Conservation (phyloP, 2,797 vertebrate species). For the Danio albolineatus region DNA sequence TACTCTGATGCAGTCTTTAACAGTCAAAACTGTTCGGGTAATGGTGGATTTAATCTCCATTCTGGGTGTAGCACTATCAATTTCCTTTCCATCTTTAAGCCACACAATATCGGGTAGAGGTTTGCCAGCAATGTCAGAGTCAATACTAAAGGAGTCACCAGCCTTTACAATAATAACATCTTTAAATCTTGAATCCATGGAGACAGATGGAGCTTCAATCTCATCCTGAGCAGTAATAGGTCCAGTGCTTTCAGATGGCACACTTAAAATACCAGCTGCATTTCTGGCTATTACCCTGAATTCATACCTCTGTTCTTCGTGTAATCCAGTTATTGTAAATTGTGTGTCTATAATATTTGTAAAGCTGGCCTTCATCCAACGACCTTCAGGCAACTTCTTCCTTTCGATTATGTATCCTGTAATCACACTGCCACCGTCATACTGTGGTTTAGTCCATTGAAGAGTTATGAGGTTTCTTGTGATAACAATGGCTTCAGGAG, state of each 20-base stretch:
- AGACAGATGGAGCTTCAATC: slow-evolving; percentile 84
- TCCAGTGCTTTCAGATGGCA: slow-evolving; percentile 92
- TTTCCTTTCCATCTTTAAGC: slow-evolving; percentile 89
- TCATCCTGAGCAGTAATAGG: slow-evolving; percentile 95
- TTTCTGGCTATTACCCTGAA: slow-evolving; percentile 97
- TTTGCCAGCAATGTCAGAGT: slow-evolving; percentile 93
- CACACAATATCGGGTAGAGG: slow-evolving; percentile 90
- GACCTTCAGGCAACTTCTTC: slow-evolving; percentile 93
- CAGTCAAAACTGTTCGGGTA: slow-evolving; percentile 86
- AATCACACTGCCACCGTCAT: slow-evolving; percentile 94
- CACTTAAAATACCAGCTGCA: slow-evolving; percentile 89
- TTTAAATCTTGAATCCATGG: slow-evolving; percentile 90
- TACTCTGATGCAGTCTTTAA: slow-evolving; percentile 81
- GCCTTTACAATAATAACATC: slow-evolving; percentile 82
- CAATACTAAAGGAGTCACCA: slow-evolving; percentile 91
- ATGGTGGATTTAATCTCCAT: slow-evolving; percentile 88
- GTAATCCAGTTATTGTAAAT: slow-evolving; percentile 88
- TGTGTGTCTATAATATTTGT: slow-evolving; percentile 93
- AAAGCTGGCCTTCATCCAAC: slow-evolving; percentile 99
- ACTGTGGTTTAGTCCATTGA: slow-evolving; percentile 93
- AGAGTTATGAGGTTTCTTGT: slow-evolving; percentile 92
- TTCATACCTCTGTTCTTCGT: slow-evolving; percentile 92
- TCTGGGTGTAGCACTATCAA: slow-evolving; percentile 83
- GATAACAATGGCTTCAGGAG: slow-evolving; percentile 92
- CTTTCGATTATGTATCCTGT: slow-evolving; percentile 95